Conservation (phyloP, 1,140 invertebrate species). For the Cepaea nemoralis region DNA sequence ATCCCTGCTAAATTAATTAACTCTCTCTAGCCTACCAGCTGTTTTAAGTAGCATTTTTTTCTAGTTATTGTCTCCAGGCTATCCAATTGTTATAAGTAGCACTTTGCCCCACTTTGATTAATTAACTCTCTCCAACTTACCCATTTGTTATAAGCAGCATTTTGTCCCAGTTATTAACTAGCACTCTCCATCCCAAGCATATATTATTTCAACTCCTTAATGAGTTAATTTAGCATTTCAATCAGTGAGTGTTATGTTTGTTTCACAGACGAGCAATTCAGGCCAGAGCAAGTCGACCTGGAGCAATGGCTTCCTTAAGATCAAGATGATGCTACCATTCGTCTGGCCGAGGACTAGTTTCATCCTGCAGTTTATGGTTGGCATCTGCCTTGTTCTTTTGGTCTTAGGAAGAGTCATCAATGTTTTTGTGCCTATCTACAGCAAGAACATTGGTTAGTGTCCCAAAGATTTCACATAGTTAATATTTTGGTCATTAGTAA, state of each 20-base stretch:
- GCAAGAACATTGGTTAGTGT: slow-evolving; percentile 84
- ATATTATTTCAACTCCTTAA: too few relatives aligned
- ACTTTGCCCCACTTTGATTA: too few relatives aligned
- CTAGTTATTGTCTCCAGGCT: not conserved
- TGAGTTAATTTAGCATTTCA: too few relatives aligned
- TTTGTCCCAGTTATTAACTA: too few relatives aligned
- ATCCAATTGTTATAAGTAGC: too few relatives aligned
- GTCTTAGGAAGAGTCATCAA: slow-evolving; percentile 88
- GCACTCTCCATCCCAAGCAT: too few relatives aligned
- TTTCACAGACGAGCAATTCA: not conserved
- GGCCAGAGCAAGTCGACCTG: slow-evolving; percentile 56
- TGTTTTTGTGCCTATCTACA: slow-evolving; percentile 93
- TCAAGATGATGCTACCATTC: slow-evolving; percentile 86
- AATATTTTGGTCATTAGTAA: too few relatives aligned
- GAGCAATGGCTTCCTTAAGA: slow-evolving; percentile 78
- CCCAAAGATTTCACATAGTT: not conserved
- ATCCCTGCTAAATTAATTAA: too few relatives aligned
- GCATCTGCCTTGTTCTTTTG: slow-evolving; percentile 87
- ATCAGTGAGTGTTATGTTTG: not conserved
- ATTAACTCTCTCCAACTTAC: too few relatives aligned
- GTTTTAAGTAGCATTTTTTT: not conserved
- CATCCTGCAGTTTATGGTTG: slow-evolving; percentile 84
- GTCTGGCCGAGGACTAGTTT: slow-evolving; percentile 91
- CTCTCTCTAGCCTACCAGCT: too few relatives aligned
- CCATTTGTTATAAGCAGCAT: too few relatives aligned